Evolutionary conservation across 2,888 invertebrate species (phyloP).

Genomic region (Chloroclysta siterata): DNA sequence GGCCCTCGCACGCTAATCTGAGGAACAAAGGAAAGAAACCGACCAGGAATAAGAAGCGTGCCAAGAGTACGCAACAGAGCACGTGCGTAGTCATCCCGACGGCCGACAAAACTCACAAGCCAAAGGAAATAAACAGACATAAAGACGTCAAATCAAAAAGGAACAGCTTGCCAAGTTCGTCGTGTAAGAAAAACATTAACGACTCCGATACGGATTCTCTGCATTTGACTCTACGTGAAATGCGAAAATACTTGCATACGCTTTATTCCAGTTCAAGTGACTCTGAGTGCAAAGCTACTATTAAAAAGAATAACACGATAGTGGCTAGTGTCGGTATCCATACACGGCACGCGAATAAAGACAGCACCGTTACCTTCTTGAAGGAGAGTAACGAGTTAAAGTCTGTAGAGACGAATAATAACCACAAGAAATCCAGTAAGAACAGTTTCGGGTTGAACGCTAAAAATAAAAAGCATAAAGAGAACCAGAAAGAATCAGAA

Average conservation of each 20-base stretch:
- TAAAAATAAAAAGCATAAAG: slow-evolving; percentile 86
- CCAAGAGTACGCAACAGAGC: slow-evolving; percentile 64
- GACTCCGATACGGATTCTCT: slow-evolving; percentile 88
- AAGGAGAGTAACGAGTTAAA: slow-evolving; percentile 69
- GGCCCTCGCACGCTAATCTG: slow-evolving; percentile 77
- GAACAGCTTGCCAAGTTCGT: slow-evolving; percentile 89
- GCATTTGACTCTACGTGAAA: slow-evolving; percentile 94
- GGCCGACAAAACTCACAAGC: slow-evolving; percentile 57
- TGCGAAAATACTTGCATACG: slow-evolving; percentile 92
- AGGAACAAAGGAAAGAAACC: slow-evolving; percentile 72
- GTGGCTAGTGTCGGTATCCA: slow-evolving; percentile 75
- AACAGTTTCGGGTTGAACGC: slow-evolving; percentile 85
- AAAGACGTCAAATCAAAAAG: slow-evolving; percentile 85
- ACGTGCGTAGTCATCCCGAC: slow-evolving; percentile 49
- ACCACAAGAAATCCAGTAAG: slow-evolving; percentile 78
- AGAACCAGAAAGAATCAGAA: slow-evolving; percentile 66
- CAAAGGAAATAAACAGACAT: slow-evolving; percentile 61
- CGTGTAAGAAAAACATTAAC: slow-evolving; percentile 79
- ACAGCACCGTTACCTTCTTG: slow-evolving; percentile 60
- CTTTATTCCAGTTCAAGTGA: slow-evolving; percentile 91
- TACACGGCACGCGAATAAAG: slow-evolving; percentile 64
- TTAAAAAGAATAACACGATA: slow-evolving; percentile 77
- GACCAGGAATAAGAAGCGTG: slow-evolving; percentile 72
- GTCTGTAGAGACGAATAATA: slow-evolving; percentile 74
- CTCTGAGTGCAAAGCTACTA: slow-evolving; percentile 81